Conservation (phyloP, 2,888 invertebrate genomes). For the Parascotia fuliginaria region DNA sequence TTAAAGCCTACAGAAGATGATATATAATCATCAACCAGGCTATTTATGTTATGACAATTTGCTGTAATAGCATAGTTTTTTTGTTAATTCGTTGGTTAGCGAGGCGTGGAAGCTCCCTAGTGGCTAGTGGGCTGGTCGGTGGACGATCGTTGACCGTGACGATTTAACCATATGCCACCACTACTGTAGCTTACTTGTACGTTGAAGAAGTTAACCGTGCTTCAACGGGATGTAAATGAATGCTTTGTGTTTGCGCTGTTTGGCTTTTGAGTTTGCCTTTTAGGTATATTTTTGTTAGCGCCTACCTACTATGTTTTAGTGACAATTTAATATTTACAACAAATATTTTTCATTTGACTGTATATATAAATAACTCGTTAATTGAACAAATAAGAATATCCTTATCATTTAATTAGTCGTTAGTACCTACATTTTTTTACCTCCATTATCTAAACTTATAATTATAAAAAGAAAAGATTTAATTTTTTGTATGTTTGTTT, state of each 20-base stretch:
- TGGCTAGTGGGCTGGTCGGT: constrained; percentile 39
- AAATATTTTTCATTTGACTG: no score
- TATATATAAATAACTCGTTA: no score
- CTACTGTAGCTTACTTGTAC: constrained; percentile 27
- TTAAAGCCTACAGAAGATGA: constrained; percentile 15
- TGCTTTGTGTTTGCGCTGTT: constrained; percentile 4
- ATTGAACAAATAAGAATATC: no score
- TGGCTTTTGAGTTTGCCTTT: constrained; percentile 9
- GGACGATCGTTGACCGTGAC: constrained; percentile 61
- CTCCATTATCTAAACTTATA: no score
- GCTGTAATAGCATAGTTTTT: constrained; percentile 26
- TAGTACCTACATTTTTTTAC: no score
- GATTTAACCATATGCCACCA: constrained; percentile 60
- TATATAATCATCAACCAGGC: no score
- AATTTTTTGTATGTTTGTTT: no score
- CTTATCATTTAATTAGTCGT: no score
- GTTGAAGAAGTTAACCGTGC: constrained; percentile 46
- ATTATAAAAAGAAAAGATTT: no score
- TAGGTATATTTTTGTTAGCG: no score
- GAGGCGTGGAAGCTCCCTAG: constrained; percentile 50
- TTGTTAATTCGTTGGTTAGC: constrained; percentile 40
- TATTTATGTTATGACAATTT: constrained; percentile 23
- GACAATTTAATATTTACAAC: no score
- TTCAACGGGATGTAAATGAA: constrained; percentile 41
- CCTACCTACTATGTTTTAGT: background rate